Evolutionary conservation across 1,140 invertebrate species (phyloP), one percentile per base, ranked within the genome.

Genomic region (Drosophila melanica): DNA sequence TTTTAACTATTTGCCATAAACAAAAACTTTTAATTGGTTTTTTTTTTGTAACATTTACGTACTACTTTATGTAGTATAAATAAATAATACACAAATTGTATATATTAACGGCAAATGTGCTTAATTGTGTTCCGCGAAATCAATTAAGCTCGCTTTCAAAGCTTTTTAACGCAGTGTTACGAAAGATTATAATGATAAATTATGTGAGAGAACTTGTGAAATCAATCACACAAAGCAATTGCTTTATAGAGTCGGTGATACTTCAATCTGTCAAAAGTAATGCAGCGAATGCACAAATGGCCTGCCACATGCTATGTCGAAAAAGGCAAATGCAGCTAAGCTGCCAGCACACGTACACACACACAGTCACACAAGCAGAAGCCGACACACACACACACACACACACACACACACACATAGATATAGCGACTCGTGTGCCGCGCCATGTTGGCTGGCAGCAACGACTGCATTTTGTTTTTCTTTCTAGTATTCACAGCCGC

Each of bases 371-470:
- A n/a, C n/a, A n/a, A n/a, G n/a, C n/a, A n/a, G n/a, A n/a, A n/a
- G n/a, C n/a, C n/a, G n/a, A n/a, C n/a, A 39, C 55, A 64, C 37
- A 60, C 23, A 65, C 44, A 66, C 66, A 54, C 51, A 70, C 11
- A 59, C 41, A 44, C 10, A 59, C 35, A 54, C 51, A 60, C 20
- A 60, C 53, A 48, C 12, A 37, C 1, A 67, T 14, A 45, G 45
- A 58, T 14, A 72, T 33, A 57, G 47, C 12, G 72, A 82, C 79
- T 77, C 72, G 84, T 89, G 82, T 82, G 76, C 71, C 54, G 84
- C 84, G 84, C 84, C 84, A 87, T 74, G 62, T 84, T 87, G 84
- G 84, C 84, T 87, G 84, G 65, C 72, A 77, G 74, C 75, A 75
- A 58, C 78, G 79, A 81, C 58, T 81, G 71, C 66, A 76, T 58